Base-by-base conservation (phyloP, 2,797 vertebrate genomes). In the Mycteria americana region DNA sequence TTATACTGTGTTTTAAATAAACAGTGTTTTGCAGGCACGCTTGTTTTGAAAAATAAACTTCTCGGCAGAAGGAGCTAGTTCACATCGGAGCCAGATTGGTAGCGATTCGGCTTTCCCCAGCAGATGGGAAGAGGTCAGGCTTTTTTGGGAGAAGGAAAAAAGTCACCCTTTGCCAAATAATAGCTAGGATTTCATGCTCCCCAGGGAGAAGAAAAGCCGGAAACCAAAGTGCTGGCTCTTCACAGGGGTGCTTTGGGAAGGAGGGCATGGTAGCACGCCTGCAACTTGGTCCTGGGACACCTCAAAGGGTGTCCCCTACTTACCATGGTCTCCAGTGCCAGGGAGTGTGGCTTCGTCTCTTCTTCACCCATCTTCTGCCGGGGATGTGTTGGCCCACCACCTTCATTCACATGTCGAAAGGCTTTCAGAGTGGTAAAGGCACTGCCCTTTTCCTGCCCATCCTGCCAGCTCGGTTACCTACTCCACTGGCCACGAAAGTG, bases 41-140 rank as follows among this genome's bases (percentile, higher is more conserved):
- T 97, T 96, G 92, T 96, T 95, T 95, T 95, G 96, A 93, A 95
- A 96, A 96, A 94, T 72, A 93, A 96, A 96, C 84, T 87, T 84
- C 84, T 95, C 88, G 51, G 62, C 87, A 94, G 85, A 92, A 77
- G 57, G 67, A 89, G 68, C 65, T 78, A 64, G 43, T 63, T 93
- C 62, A 56, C 15, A 45, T 85, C 31, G 30, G 57, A 92, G 81
- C 68, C 78, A 89, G 92, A 91, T 0, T 88, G 68, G 85, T 92
- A 91, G 81, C 0, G 1, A 88, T 89, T 86, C 86, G 69, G 46
- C 21, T 95, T 62, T 92, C 46, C 18, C 43, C 54, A 78, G 62
- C 72, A 86, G 75, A 89, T 62, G 69, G 57, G 68, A 94, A 89
- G 78, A 87, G 79, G 68, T 91, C 72, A 88, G 75, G 5, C 1